Conservation (phyloP, 2,797 vertebrate species). For the Dicrostonyx torquatus region DNA sequence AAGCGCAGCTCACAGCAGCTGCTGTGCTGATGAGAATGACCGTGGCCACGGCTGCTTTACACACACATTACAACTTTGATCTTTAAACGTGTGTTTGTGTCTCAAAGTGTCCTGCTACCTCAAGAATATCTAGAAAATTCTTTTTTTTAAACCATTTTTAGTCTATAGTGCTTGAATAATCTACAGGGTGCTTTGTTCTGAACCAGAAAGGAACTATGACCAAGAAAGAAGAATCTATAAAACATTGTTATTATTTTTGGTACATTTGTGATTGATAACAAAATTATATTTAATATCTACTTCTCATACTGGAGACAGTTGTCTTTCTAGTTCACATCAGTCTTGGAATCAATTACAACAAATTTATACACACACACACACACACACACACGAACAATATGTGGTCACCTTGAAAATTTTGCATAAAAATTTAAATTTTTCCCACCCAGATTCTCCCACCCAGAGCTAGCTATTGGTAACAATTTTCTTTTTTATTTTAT, state of each 20-base stretch:
- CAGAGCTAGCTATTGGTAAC: too few species aligned
- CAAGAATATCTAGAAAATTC: slow-evolving; percentile 9
- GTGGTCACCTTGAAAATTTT: too few species aligned
- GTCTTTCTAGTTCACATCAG: too few species aligned
- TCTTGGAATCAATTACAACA: background rate
- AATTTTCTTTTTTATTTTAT: too few species aligned
- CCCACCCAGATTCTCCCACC: too few species aligned
- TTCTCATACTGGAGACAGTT: background rate
- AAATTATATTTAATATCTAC: background rate
- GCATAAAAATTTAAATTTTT: too few species aligned
- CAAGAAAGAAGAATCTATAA: slow-evolving; percentile 2
- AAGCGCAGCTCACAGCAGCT: background rate
- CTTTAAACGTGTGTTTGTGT: background rate
- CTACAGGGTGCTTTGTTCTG: background rate
- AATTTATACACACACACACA: background rate
- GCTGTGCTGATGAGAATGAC: background rate
- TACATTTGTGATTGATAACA: background rate
- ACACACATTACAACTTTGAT: background rate
- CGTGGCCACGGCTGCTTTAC: background rate
- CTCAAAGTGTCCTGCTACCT: background rate
- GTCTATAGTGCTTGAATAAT: slow-evolving; percentile 17
- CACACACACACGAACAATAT: background rate
- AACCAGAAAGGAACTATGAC: background rate
- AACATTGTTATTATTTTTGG: background rate
- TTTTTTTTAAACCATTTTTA: background rate